These are phyloP conservation scores for Hermaeophaga mercurialis DNA, from an alignment of 2,888 invertebrate species.

Conservation along the genomic window DNA sequence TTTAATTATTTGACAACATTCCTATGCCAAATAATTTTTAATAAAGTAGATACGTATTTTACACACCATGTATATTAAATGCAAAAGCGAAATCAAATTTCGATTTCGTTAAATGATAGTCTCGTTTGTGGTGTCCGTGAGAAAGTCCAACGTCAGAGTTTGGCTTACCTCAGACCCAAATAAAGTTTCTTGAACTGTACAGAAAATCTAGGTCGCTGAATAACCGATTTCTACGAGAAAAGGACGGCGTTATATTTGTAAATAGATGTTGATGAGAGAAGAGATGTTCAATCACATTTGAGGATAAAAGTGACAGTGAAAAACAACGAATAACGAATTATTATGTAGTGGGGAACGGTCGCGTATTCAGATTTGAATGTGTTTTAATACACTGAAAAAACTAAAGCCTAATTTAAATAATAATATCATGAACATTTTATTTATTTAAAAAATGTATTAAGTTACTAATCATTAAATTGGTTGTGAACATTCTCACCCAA, in stretches of 20 bases:
- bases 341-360: slow-evolving; percentile 27
- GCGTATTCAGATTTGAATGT: slow-evolving; percentile 26
- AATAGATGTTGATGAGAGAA: slow-evolving; percentile 29
- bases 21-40: no score
- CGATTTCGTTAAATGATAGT: slow-evolving; percentile 43
- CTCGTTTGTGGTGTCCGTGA: slow-evolving; percentile 45
- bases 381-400: slow-evolving; percentile 18
- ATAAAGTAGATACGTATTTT: no score
- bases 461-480: no score
- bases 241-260: background rate
- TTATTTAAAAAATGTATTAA: no score
- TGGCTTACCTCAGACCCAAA: slow-evolving; percentile 49
- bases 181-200: slow-evolving; percentile 50
- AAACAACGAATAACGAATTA: slow-evolving; percentile 47
- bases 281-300: slow-evolving; percentile 34
- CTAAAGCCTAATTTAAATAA: no score
- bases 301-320: slow-evolving; percentile 51
- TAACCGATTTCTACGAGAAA: slow-evolving; percentile 32
- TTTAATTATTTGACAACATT: no score
- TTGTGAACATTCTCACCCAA: no score
- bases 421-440: no score
- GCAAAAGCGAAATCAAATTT: slow-evolving; percentile 37
- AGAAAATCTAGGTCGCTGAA: slow-evolving; percentile 47
- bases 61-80: no score
- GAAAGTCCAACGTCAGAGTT: slow-evolving; percentile 51